phyloP scores from a whole-genome alignment of 1,140 invertebrate species.

The Idris sp. region DNA sequence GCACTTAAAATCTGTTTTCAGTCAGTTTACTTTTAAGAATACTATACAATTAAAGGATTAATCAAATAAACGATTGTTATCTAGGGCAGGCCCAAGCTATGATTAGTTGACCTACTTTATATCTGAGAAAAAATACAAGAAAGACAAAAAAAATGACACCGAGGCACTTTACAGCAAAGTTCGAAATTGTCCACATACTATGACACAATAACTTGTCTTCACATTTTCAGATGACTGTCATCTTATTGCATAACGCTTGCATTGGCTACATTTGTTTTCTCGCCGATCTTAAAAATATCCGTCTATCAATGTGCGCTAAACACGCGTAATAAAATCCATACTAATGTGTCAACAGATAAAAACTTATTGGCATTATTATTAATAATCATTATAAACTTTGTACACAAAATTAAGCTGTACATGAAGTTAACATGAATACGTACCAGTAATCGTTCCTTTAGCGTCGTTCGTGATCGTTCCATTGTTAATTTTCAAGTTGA shows the following conservation, averaged over 20 bases:
- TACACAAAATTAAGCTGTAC: too few relatives aligned
- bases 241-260: constrained; percentile 42
- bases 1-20: not conserved
- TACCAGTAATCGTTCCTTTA: constrained; percentile 78
- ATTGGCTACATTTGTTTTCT: constrained; percentile 22
- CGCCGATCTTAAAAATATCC: constrained; percentile 30
- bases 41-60: constrained; percentile 34
- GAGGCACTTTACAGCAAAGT: constrained; percentile 37
- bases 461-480: constrained; percentile 76
- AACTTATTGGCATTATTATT: too few relatives aligned
- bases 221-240: constrained; percentile 48
- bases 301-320: constrained; percentile 13
- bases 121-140: constrained; percentile 38
- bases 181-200: constrained; percentile 28
- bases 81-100: constrained; percentile 39
- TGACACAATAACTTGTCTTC: constrained; percentile 16
- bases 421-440: too few relatives aligned
- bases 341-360: too few relatives aligned
- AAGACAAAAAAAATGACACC: too few relatives aligned
- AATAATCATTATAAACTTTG: too few relatives aligned
- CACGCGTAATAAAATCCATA: too few relatives aligned
- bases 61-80: constrained; percentile 26
- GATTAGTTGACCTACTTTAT: constrained; percentile 54
- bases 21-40: constrained; percentile 13
- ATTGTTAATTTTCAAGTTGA: constrained; percentile 80